Evolutionary conservation across 2,113 vertebrate genomes (phyloP), one percentile per base, ranked within the genome.

Genomic region (Leiothrix lutea): DNA sequence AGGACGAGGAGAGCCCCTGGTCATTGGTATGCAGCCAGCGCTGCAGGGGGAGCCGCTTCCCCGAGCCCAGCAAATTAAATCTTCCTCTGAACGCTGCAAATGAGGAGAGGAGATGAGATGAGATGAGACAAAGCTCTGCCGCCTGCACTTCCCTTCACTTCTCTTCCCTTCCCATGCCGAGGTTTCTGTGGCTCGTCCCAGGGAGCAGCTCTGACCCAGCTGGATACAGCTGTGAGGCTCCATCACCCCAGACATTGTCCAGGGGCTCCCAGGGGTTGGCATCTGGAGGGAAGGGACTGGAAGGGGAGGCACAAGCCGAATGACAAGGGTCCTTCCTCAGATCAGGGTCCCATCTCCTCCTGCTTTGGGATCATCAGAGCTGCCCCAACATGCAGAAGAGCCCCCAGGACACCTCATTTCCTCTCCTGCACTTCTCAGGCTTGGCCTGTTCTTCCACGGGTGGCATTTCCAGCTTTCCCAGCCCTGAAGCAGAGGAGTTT

Each of bases 41-140:
- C 71, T 20, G 83, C 64, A 14, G 86, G 71, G 61, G 31, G 58
- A 94, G 78, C 48, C 0, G 6, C 86, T 80, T 62, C 77, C 86
- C 62, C 7, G 23, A 78, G 84, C 48, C 75, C 90, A 20, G 95
- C 90, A 95, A 95, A 96, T 97, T 82, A 93, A 96, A 97, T 96
- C 94, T 94, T 84, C 89, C 89, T 86, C 73, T 60, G 94, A 95
- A 82, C 8, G 56, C 84, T 17, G 89, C 87, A 81, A 94, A 95
- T 77, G 86, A 95, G 95, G 79, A 94, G 90, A 89, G 70, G 93
- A 95, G 91, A 67, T 10, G 44, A 40, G 40, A 40, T 75, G 93
- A 94, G 83, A 64, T 12, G 78, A 96, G 92, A 96, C 91, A 88
- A 93, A 94, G 73, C 33, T 2, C 44, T 14, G 33, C 56, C 3